Conservation (phyloP, 2,888 invertebrate genomes). For the Hypolimnas misippus region DNA sequence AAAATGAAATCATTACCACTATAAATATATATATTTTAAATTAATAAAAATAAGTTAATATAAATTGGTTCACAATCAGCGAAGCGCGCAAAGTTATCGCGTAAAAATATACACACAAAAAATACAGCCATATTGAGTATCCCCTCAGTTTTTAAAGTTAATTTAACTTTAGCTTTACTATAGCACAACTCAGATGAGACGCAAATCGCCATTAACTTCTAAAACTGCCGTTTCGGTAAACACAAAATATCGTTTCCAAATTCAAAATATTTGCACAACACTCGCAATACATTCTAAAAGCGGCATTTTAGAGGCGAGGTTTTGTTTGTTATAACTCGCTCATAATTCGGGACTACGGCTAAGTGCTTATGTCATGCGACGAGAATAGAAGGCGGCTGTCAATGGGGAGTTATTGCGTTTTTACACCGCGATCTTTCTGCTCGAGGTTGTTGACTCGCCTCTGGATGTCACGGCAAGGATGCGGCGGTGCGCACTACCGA, state of each 20-base stretch:
- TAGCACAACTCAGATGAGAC: not conserved
- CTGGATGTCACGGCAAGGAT: conserved; percentile 81
- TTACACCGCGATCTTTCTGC: conserved; percentile 54
- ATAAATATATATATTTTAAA: too few species aligned
- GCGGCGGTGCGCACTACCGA: conserved; percentile 27
- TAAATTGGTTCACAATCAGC: too few species aligned
- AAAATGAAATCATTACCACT: too few species aligned
- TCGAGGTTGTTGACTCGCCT: conserved; percentile 76
- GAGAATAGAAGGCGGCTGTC: conserved; percentile 72
- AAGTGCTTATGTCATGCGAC: conserved; percentile 70
- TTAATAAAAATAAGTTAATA: too few species aligned
- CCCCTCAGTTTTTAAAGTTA: too few species aligned
- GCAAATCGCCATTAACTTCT: not conserved
- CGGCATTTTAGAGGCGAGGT: conserved; percentile 32
- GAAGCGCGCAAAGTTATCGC: too few species aligned
- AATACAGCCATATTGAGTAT: too few species aligned
- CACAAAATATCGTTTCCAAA: conserved; percentile 7
- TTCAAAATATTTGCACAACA: conserved; percentile 16
- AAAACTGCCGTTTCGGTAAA: not conserved
- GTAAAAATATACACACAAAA: too few species aligned
- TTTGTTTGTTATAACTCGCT: conserved; percentile 32
- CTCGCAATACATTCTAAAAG: conserved; percentile 14
- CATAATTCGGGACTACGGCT: conserved; percentile 48
- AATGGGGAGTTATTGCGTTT: conserved; percentile 73
- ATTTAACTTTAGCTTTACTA: too few species aligned